Evolutionary conservation across 1,140 invertebrate species (phyloP).

Genomic region (Drosophila bocqueti): DNA sequence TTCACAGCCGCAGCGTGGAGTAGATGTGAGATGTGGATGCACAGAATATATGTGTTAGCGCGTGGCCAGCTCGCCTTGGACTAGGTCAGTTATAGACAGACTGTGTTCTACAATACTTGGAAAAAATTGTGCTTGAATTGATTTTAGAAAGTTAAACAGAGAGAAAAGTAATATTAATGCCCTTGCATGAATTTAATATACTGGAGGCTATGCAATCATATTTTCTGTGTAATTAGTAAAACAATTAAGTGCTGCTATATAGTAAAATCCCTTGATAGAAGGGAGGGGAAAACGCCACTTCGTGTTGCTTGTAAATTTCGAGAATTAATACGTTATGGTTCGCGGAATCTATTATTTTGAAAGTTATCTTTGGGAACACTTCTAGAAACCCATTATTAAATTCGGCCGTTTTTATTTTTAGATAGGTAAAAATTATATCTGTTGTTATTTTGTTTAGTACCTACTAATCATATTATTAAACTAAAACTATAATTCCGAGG

Average conservation of each 20-base stretch:
- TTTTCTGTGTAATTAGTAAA: conserved; percentile 13
- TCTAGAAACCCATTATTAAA: background rate
- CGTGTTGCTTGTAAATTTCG: background rate
- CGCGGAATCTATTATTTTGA: background rate
- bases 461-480: no score
- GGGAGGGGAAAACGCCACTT: background rate
- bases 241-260: background rate
- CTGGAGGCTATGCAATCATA: conserved; percentile 7
- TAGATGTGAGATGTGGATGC: conserved; percentile 23
- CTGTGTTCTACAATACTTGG: background rate
- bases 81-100: conserved; percentile 50
- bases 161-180: background rate
- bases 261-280: background rate
- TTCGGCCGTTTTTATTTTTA: background rate
- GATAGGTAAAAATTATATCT: no score
- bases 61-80: conserved; percentile 20
- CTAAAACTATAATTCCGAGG: background rate
- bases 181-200: background rate
- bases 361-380: background rate
- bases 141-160: conserved; percentile 18
- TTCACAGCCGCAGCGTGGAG: conserved; percentile 12
- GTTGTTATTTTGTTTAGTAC: no score
- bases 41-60: conserved; percentile 3
- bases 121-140: conserved; percentile 4
- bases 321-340: background rate